phyloP scores from a whole-genome alignment of 2,888 invertebrate species.

The Synanthedon andrenaeformis region DNA sequence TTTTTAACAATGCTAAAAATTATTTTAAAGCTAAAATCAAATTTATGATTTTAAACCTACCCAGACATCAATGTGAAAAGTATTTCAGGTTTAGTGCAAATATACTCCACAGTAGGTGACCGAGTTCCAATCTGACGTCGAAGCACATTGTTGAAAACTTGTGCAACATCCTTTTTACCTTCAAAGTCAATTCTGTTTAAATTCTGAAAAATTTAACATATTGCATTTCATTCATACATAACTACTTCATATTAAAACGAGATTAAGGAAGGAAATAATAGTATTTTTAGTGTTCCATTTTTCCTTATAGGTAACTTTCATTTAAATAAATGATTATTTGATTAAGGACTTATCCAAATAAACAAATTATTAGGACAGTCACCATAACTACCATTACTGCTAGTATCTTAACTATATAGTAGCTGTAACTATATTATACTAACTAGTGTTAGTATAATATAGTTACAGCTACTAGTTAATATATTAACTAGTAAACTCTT shows the following conservation, averaged over 20 bases:
- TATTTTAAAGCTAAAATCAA: too few species aligned
- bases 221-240: slow-evolving; percentile 1
- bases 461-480: too few species aligned
- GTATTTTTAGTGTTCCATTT: neutral
- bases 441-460: too few species aligned
- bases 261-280: neutral
- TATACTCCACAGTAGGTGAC: slow-evolving; percentile 98
- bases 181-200: slow-evolving; percentile 83
- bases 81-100: slow-evolving; percentile 97
- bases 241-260: neutral
- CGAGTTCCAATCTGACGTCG: slow-evolving; percentile 98
- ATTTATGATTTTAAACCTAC: slow-evolving; percentile 54
- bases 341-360: too few species aligned
- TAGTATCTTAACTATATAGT: neutral
- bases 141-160: slow-evolving; percentile 99
- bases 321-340: too few species aligned
- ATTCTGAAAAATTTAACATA: slow-evolving; percentile 50
- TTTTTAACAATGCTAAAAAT: too few species aligned
- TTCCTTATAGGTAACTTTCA: neutral
- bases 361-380: too few species aligned
- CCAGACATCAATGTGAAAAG: slow-evolving; percentile 96
- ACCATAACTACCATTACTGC: slow-evolving; percentile 1
- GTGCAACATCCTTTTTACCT: slow-evolving; percentile 99
- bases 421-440: too few species aligned
- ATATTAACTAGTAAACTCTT: too few species aligned